Conservation (phyloP, 1,140 invertebrate genomes). For the Drosophila mauritiana region DNA sequence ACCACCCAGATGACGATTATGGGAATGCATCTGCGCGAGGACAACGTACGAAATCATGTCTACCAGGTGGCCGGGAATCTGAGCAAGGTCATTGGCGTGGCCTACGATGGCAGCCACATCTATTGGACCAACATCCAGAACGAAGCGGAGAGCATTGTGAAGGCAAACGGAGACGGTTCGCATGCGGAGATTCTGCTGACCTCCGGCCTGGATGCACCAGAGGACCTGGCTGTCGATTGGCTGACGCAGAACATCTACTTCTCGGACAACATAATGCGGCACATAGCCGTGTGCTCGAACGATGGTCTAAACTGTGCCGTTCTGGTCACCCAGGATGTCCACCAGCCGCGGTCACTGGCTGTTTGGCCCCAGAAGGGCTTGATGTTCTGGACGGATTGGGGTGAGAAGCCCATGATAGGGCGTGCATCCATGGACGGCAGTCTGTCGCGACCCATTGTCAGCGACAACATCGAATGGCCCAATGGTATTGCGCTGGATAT, state of each 20-base stretch:
- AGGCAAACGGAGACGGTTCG: conserved; percentile 86
- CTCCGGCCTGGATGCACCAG: conserved; percentile 89
- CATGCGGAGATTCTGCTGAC: conserved; percentile 87
- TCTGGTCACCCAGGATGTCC: conserved; percentile 86
- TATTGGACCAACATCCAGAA: conserved; percentile 91
- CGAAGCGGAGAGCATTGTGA: conserved; percentile 88
- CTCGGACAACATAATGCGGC: conserved; percentile 89
- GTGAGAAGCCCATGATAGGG: conserved; percentile 89
- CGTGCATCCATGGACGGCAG: conserved; percentile 94
- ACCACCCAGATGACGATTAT: conserved; percentile 86
- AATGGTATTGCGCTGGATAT: conserved; percentile 95
- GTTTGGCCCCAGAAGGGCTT: conserved; percentile 87
- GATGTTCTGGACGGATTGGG: conserved; percentile 96
- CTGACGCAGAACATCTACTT: conserved; percentile 91
- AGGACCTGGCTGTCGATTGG: conserved; percentile 93
- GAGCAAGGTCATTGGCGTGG: conserved; percentile 88
- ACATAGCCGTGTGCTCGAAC: conserved; percentile 90
- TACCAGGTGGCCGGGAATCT: conserved; percentile 85
- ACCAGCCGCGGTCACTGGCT: conserved; percentile 88
- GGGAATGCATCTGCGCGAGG: conserved; percentile 85
- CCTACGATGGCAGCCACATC: conserved; percentile 88
- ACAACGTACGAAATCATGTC: conserved; percentile 70
- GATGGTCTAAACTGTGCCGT: conserved; percentile 88
- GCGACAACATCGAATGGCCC: conserved; percentile 91
- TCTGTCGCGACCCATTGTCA: conserved; percentile 86